Evolutionary conservation across 2,797 vertebrate species (phyloP).

Genomic region (Notolepis coatsorum): DNA sequence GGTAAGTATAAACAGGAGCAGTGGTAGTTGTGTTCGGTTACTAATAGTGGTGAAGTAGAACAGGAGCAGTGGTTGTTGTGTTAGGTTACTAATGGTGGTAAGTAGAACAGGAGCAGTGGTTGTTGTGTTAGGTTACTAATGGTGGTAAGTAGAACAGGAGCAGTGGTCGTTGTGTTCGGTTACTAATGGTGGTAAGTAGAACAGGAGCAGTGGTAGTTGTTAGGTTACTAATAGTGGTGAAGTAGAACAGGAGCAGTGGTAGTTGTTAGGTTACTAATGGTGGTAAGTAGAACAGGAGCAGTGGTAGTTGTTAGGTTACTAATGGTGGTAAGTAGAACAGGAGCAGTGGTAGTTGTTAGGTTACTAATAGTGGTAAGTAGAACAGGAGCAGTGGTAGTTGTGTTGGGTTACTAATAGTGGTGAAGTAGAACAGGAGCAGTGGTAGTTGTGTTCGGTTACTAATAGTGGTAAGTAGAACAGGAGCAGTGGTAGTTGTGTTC

Average conservation of each 20-base stretch:
- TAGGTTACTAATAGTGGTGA: neutral
- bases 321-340: conserved; percentile 2
- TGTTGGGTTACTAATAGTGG: neutral
- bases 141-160: conserved; percentile 2
- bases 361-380: conserved; percentile 1
- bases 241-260: neutral
- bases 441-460: neutral
- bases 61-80: neutral
- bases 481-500: neutral
- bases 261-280: neutral
- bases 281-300: neutral
- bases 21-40: neutral
- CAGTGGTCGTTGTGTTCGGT: neutral
- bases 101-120: neutral
- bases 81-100: neutral
- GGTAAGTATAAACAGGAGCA: neutral
- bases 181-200: conserved; percentile 1
- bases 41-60: neutral
- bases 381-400: neutral
- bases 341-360: neutral
- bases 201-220: neutral
- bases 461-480: conserved; percentile 2
- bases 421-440: neutral
- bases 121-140: neutral
- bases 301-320: neutral